Percentiles rank a stretch among this genome's conserved stretches.
Evolutionary conservation across 1,140 invertebrate species (phyloP).

Genomic region (Papilio helenus): DNA sequence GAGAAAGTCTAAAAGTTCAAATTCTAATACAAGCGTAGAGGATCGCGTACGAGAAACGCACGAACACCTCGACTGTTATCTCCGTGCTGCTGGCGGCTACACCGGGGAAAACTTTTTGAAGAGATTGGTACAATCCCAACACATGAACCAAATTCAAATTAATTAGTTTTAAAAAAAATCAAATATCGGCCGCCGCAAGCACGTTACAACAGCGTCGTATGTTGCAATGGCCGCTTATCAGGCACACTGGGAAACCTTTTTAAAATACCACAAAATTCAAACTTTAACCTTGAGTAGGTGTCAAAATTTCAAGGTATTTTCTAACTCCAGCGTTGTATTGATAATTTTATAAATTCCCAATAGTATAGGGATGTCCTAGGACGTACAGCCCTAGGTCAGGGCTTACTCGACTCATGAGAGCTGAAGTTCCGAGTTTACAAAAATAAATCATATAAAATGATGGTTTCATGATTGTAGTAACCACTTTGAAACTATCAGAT

Average conservation of each 20-base stretch:
- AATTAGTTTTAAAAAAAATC: background rate
- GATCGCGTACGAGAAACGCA: background rate
- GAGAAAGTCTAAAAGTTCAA: conserved; percentile 27
- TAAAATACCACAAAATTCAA: background rate
- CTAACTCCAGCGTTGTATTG: background rate
- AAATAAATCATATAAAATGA: background rate
- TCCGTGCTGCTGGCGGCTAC: background rate
- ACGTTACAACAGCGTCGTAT: background rate
- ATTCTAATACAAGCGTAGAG: background rate
- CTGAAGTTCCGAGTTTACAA: background rate
- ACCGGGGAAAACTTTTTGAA: background rate
- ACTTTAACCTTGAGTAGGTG: background rate
- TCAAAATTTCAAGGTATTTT: background rate
- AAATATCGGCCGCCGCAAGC: background rate
- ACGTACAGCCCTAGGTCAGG: no score
- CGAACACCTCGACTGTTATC: no score
- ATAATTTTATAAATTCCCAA: background rate
- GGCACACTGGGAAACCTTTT: background rate
- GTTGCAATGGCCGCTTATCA: background rate
- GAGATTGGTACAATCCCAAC: background rate
- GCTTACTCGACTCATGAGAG: background rate
- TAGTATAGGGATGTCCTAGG: background rate
- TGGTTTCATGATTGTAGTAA: background rate
- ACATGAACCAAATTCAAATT: background rate
- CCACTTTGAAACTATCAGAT: background rate